Conservation (phyloP, 2,888 invertebrate species). For the Prosopocoilus inquinatus region DNA sequence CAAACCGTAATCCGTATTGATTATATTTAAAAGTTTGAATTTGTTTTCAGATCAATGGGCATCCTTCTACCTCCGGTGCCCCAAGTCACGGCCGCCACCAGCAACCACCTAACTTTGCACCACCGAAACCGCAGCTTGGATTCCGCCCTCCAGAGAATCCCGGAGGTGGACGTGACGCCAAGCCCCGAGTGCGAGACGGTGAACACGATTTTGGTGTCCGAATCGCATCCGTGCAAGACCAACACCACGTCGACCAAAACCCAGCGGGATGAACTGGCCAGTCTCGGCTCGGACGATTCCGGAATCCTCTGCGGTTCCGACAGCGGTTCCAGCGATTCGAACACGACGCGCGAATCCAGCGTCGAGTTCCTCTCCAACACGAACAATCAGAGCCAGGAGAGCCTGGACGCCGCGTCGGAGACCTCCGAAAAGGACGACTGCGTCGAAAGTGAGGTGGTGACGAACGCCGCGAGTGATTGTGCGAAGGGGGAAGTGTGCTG, state of each 20-base stretch:
- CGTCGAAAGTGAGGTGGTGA: conserved; percentile 11
- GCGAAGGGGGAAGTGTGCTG: conserved; percentile 29
- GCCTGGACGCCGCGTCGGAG: conserved; percentile 60
- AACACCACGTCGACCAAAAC: conserved; percentile 48
- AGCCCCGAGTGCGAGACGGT: conserved; percentile 61
- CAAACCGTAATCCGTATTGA: too few species aligned
- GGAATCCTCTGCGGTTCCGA: conserved; percentile 68
- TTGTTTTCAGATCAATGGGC: conserved; percentile 61
- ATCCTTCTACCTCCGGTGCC: conserved; percentile 62
- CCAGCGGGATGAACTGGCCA: conserved; percentile 59
- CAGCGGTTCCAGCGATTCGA: conserved; percentile 51
- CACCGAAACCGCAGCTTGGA: conserved; percentile 88
- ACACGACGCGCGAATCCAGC: conserved; percentile 54
- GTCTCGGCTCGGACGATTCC: conserved; percentile 76
- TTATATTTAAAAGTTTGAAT: conserved; percentile 4
- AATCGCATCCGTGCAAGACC: conserved; percentile 37
- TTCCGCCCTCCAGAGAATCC: conserved; percentile 85
- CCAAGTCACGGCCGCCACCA: conserved; percentile 53
- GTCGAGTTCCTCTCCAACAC: conserved; percentile 53
- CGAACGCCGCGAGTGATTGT: conserved; percentile 39
- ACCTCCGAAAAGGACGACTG: conserved; percentile 17
- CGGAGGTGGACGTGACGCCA: conserved; percentile 76
- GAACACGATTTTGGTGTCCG: conserved; percentile 36
- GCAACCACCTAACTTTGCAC: conserved; percentile 62
- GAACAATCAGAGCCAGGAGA: conserved; percentile 67